Conservation (phyloP, 2,888 invertebrate genomes). For the Troilus luridus region DNA sequence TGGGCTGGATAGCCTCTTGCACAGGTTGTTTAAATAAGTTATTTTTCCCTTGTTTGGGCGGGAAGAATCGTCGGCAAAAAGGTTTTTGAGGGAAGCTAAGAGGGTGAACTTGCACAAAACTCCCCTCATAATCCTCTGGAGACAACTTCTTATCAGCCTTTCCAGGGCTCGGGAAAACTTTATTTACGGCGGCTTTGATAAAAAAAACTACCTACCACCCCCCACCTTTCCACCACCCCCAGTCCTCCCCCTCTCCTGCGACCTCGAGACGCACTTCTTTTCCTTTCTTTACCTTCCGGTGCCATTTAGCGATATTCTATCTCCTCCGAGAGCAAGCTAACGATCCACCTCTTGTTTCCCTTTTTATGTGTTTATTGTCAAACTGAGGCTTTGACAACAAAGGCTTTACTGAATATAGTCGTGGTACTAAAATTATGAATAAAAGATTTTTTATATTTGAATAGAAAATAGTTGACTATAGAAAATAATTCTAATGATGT, state of each 20-base stretch:
- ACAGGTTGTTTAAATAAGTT: slow-evolving; percentile 33
- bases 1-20: background rate
- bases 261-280: slow-evolving; percentile 4
- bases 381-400: background rate
- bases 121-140: slow-evolving; percentile 49
- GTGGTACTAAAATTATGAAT: background rate
- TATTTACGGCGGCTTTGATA: slow-evolving; percentile 48
- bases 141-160: slow-evolving; percentile 49
- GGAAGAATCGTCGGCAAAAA: slow-evolving; percentile 41
- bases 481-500: no score
- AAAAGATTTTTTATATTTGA: background rate
- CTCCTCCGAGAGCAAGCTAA: background rate
- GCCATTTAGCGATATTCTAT: slow-evolving; percentile 45
- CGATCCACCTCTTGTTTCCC: slow-evolving; percentile 15
- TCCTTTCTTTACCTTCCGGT: slow-evolving; percentile 37
- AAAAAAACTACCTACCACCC: slow-evolving; percentile 46
- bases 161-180: slow-evolving; percentile 47
- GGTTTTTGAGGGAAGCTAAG: slow-evolving; percentile 44
- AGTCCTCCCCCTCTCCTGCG: background rate
- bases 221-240: background rate
- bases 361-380: background rate
- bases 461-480: no score
- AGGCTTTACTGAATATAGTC: background rate
- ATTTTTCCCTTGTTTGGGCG: slow-evolving; percentile 29
- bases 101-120: slow-evolving; percentile 47